phyloP scores from a whole-genome alignment of 2,113 vertebrate genomes.

The Willisornis vidua region DNA sequence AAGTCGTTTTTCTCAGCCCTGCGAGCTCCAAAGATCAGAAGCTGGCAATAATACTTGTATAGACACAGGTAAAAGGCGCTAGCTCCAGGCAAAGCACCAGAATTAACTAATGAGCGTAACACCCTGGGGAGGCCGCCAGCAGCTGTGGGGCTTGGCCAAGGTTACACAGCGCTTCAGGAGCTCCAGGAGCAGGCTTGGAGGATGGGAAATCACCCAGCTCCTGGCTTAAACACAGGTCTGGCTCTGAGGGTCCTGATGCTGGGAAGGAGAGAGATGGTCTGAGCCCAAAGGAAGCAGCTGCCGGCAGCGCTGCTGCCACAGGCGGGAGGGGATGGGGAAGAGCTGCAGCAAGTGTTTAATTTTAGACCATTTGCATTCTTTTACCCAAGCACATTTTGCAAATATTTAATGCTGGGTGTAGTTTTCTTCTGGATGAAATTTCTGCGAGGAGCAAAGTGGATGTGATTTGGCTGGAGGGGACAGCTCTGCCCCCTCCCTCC shows the following conservation, averaged over 20 bases:
- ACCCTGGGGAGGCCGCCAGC: not conserved
- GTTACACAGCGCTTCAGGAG: not conserved
- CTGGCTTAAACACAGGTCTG: not conserved
- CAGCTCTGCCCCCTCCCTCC: not conserved
- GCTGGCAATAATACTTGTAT: not conserved
- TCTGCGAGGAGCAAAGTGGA: not conserved
- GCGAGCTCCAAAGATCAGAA: constrained; percentile 30
- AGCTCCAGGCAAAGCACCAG: not conserved
- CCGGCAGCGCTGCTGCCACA: not conserved
- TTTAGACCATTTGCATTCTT: not conserved
- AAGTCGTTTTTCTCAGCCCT: constrained; percentile 31
- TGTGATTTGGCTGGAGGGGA: not conserved
- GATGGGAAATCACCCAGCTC: not conserved
- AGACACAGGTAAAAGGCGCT: constrained; percentile 11
- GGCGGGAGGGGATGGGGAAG: not conserved
- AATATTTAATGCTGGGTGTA: not conserved
- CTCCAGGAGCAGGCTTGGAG: not conserved
- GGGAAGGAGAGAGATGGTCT: not conserved
- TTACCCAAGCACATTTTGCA: not conserved
- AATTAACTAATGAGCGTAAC: not conserved
- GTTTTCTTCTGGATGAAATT: not conserved
- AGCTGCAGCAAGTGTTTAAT: not conserved
- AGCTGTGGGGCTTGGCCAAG: not conserved
- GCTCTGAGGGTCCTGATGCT: not conserved
- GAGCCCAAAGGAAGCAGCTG: not conserved